Evolutionary conservation across 2,113 vertebrate genomes (phyloP), one percentile per base, ranked within the genome.

Genomic region (Myotis yumanensis): DNA sequence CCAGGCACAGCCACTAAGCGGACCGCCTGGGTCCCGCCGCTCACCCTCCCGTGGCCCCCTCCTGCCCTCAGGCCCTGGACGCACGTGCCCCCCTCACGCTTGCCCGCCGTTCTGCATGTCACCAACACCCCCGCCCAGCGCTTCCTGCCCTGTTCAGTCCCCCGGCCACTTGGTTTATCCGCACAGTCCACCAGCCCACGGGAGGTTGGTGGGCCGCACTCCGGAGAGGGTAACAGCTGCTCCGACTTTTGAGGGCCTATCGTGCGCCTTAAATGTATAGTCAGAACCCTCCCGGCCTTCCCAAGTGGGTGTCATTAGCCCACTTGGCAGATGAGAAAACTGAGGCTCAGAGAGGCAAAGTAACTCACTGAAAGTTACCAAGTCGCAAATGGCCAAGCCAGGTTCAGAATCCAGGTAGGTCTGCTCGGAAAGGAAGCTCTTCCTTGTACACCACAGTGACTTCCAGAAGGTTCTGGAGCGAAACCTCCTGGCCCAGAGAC

Each of bases 21-120:
- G 14, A 93, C 1, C 51, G 2, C 52, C 94, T 3, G 17, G 37
- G 51, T 3, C 0, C 87, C 0, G 15, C 97, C 52, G 97, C 97
- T 92, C 66, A 62, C 59, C 54, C 7, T 23, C 91, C 92, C 25
- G 20, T 10, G 25, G 71, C 30, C 87, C 7, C 32, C 71, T 40
- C 62, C 68, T 3, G 30, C 59, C 48, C 48, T 43, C 11, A 12
- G 80, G 51, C 90, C 23, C 46, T 23, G 22, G 95, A 11, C 54
- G 80, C 92, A 52, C 59, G 17, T 25, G 86, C 69, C 57, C 48
- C 25, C 85, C 90, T 90, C 14, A 77, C 0, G 76, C 97, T 96
- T 97, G 95, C 46, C 88, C 0, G 0, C 95, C 37, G 35, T 82
- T 82, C 69, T 97, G 98, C 98, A 98, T 98, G 98, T 91, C 96